phyloP scores from a whole-genome alignment of 1,140 invertebrate species.

The Tetragonula clypearis region DNA sequence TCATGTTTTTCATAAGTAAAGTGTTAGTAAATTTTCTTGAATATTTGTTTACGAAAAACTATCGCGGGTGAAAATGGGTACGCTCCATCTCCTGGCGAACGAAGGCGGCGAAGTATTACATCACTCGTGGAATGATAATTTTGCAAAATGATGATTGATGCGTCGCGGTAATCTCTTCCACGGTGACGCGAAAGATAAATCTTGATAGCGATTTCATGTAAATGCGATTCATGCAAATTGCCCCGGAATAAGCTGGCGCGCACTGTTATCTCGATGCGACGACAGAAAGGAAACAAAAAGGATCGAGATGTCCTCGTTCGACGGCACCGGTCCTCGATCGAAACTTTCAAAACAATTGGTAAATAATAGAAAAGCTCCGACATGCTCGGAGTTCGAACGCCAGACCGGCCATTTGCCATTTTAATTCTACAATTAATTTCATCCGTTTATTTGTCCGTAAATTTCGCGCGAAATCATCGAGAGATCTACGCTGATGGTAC shows the following conservation, averaged over 20 bases:
- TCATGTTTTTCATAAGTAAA: no score
- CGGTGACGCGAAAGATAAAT: constrained; percentile 31
- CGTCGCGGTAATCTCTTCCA: constrained; percentile 34
- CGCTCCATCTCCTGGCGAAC: no score
- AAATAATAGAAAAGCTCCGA: background rate
- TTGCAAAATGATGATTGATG: constrained; percentile 45
- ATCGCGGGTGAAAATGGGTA: no score
- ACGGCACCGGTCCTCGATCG: background rate
- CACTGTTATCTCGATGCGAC: background rate
- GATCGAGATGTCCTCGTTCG: constrained; percentile 2
- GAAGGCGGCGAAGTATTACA: constrained; percentile 2
- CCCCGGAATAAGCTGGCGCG: background rate
- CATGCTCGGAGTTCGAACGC: background rate
- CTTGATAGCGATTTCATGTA: constrained; percentile 42
- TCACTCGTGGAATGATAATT: constrained; percentile 11
- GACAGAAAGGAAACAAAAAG: constrained; percentile 10
- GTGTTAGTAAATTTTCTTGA: no score
- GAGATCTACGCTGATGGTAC: background rate
- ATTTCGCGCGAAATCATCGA: background rate
- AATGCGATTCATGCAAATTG: constrained; percentile 43
- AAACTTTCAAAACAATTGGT: background rate
- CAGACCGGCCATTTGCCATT: no score
- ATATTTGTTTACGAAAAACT: no score
- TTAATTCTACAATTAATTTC: background rate
- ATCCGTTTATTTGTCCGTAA: no score